phyloP scores from a whole-genome alignment of 53 echinoderm and acorn worm species.

The Henricia sp. region DNA sequence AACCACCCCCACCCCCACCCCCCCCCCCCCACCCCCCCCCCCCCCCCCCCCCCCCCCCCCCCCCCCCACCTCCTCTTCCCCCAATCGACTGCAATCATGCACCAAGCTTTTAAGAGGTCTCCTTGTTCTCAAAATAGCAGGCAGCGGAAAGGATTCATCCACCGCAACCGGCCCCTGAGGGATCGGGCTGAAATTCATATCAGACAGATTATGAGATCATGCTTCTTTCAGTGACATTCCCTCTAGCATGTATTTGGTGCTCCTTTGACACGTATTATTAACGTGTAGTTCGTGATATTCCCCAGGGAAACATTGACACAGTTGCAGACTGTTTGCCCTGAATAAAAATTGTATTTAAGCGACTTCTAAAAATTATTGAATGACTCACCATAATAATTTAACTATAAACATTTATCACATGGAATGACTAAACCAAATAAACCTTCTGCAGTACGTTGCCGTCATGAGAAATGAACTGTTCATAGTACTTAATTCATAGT shows the following conservation, averaged over 20 bases:
- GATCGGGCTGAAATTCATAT: not conserved
- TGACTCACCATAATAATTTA: not conserved
- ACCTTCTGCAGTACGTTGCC: no score
- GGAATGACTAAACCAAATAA: no score
- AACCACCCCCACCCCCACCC: no score
- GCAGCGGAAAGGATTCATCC: conserved; percentile 9
- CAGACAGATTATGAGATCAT: conserved; percentile 5
- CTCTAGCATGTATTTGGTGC: not conserved
- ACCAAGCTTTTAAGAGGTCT: conserved; percentile 5
- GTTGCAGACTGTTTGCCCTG: not conserved
- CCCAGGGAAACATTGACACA: not conserved
- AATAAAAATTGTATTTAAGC: no score
- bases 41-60: no score
- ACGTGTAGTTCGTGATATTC: not conserved
- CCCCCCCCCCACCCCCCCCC: no score
- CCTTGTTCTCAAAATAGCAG: not conserved
- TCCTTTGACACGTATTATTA: not conserved
- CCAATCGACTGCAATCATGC: not conserved
- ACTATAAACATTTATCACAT: not conserved
- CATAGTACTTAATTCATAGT: no score
- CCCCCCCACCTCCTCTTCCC: no score
- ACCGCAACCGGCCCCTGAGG: not conserved
- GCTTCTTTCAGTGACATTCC: not conserved
- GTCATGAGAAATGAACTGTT: no score
- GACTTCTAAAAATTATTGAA: no score